Conservation (phyloP, 2,113 vertebrate genomes). For the Strix aluco region DNA sequence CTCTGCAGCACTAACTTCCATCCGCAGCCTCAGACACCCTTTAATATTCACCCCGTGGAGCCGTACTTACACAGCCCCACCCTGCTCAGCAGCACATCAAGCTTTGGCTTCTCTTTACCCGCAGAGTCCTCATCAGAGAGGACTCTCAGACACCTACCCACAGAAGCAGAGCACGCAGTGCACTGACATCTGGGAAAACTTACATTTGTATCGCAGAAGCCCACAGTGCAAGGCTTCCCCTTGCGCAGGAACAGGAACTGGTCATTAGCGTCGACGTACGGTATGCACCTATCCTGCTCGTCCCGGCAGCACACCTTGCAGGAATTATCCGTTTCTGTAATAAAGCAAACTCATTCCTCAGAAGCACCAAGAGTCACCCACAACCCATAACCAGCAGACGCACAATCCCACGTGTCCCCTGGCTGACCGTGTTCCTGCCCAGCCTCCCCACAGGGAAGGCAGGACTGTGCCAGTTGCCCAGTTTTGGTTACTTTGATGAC, state of each 20-base stretch:
- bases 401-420: fast-evolving
- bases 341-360: background rate
- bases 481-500: fast-evolving
- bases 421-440: background rate
- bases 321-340: conserved; percentile 88
- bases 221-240: conserved; percentile 95
- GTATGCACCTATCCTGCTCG: conserved; percentile 76
- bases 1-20: background rate
- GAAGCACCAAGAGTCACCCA: background rate
- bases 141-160: background rate
- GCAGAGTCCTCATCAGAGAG: fast-evolving
- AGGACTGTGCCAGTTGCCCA: fast-evolving
- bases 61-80: background rate
- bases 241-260: conserved; percentile 87
- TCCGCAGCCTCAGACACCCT: background rate
- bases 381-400: background rate
- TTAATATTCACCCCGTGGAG: fast-evolving
- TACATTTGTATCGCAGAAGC: conserved; percentile 91
- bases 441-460: background rate
- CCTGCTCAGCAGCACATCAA: background rate
- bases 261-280: conserved; percentile 59
- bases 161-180: background rate
- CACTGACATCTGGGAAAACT: conserved; percentile 42
- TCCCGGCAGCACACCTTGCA: conserved; percentile 95
- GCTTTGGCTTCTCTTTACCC: background rate